Evolutionary conservation across 2,113 vertebrate genomes (phyloP).

Genomic region (Noturus placidus): DNA sequence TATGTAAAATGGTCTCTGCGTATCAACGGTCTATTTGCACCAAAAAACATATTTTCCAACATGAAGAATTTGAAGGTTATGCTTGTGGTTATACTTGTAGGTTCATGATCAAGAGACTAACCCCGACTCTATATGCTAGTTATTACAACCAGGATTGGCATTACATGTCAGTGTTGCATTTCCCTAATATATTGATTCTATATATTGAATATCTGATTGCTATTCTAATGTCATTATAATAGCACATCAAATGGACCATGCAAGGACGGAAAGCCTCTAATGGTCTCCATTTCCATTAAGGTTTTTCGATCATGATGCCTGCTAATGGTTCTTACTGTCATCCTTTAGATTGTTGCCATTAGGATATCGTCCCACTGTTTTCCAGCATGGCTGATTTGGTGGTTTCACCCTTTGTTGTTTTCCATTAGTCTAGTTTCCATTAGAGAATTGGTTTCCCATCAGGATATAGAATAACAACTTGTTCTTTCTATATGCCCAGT

Average conservation of each 20-base stretch:
- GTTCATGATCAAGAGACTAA: background rate
- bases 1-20: background rate
- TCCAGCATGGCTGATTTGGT: conserved; percentile 1
- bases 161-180: background rate
- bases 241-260: conserved; percentile 15
- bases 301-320: conserved; percentile 6
- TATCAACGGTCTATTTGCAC: background rate
- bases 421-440: conserved; percentile 31
- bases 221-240: conserved; percentile 1
- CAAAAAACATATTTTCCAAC: background rate
- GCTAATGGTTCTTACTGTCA: conserved; percentile 28
- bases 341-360: conserved; percentile 36
- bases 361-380: conserved; percentile 15
- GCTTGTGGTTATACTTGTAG: background rate
- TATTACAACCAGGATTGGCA: background rate
- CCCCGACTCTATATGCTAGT: background rate
- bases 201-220: conserved; percentile 5
- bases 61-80: background rate
- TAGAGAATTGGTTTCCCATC: conserved; percentile 7
- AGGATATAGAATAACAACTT: background rate
- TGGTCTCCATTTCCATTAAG: conserved; percentile 41
- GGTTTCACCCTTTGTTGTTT: conserved; percentile 3
- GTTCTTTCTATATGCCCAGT: background rate
- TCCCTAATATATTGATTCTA: background rate
- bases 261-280: conserved; percentile 10